Percentiles rank a stretch among this genome's conserved stretches.
Conservation (phyloP, 2,797 vertebrate genomes). For the Spheniscus humboldti region DNA sequence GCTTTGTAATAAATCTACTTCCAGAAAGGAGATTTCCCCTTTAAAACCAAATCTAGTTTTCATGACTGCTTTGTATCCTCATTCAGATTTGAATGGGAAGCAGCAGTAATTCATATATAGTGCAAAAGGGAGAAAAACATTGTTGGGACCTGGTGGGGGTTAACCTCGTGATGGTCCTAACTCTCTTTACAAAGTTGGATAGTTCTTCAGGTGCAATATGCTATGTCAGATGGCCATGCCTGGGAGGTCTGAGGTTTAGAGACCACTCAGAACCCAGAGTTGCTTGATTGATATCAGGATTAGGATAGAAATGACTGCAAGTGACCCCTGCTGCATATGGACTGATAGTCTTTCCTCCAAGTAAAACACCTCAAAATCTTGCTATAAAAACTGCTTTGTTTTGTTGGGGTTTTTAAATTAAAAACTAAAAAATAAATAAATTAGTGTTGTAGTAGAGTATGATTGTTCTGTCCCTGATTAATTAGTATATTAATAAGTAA, state of each 20-base stretch:
- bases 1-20: background rate
- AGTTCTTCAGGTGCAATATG: conserved; percentile 48
- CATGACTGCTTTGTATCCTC: background rate
- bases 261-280: background rate
- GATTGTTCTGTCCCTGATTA: background rate
- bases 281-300: conserved; percentile 36
- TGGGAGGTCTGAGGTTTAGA: conserved; percentile 57
- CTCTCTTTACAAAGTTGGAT: conserved; percentile 1
- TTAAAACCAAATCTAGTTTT: background rate
- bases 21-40: background rate
- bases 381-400: background rate
- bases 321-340: background rate
- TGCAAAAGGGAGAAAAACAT: background rate
- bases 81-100: background rate
- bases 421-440: background rate
- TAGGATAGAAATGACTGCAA: conserved; percentile 20
- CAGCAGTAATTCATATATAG: background rate
- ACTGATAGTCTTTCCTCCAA: background rate
- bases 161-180: background rate
- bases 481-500: background rate
- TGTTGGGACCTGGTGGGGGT: background rate
- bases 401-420: background rate
- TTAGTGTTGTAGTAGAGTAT: background rate
- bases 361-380: background rate
- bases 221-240: conserved; percentile 48